Conservation (phyloP, 2,797 vertebrate species). For the Sylvia borin region DNA sequence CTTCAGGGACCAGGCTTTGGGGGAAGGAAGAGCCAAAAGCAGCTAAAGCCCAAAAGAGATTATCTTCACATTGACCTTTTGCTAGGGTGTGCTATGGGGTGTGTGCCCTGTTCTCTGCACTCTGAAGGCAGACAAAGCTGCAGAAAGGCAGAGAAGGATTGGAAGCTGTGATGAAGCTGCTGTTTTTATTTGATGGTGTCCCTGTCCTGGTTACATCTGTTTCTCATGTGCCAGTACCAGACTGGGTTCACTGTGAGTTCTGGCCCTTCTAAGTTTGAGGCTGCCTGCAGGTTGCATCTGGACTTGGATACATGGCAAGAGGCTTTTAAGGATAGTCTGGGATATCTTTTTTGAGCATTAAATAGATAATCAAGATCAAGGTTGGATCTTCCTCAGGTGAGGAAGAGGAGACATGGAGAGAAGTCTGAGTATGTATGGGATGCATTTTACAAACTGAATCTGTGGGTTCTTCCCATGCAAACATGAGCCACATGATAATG, state of each 20-base stretch:
- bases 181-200: not conserved
- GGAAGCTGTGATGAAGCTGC: not conserved
- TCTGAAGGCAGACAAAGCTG: not conserved
- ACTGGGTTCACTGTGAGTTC: not conserved
- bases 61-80: not conserved
- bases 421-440: not conserved
- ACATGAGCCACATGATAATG: not conserved
- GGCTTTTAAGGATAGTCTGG: not conserved
- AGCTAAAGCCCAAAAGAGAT: not conserved
- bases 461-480: not conserved
- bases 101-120: fast-evolving
- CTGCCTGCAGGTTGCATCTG: not conserved
- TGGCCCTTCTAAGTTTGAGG: not conserved
- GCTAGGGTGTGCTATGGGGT: not conserved
- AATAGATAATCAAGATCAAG: not conserved
- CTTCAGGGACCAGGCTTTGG: not conserved
- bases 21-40: not conserved
- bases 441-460: not conserved
- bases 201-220: fast-evolving
- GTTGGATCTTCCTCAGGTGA: not conserved
- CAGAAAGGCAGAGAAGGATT: not conserved
- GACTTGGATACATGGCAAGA: not conserved
- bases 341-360: not conserved
- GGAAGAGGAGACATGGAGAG: not conserved
- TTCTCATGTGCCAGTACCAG: fast-evolving